Evolutionary conservation across 2,888 invertebrate species (phyloP), one percentile per base, ranked within the genome.

Genomic region (Endotricha flammealis): DNA sequence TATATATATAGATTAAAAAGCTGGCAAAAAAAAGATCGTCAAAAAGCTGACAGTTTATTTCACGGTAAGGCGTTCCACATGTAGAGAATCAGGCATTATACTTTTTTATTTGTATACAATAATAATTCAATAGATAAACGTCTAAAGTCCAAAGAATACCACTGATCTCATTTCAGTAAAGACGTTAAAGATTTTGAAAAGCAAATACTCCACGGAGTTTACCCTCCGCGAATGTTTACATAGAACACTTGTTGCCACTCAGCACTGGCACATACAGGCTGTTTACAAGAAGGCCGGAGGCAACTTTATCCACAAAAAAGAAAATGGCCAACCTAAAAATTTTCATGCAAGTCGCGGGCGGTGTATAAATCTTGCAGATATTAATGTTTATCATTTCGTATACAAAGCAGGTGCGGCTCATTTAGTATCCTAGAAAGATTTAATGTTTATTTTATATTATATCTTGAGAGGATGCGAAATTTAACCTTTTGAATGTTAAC

Each of bases 251-350:
- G 64, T 64, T 63, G 63, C 61, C 48, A 46, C 46, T 44, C 36
- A 32, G 23, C 10, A 23, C 23, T 22, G 22, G 13, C 14, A 24
- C 13, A 20, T 20, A 20, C 20, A 41, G 33, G 42, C 45, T 39
- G 42, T 64, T 64, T 60, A 64, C 64, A 65, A 56, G 55, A 59
- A 51, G 49, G 52, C 57, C 60, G 51, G 56, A 53, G 57, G 58
- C 53, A 48, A 71, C 53, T 66, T 68, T 58, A 53, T 46, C 47
- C 53, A 44, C 50, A 54, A 58, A 59, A 61, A 60, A 53, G 55
- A 60, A 66, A 61, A 65, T 58, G 55, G 53, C 46, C 45, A 46
- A 50, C 46, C 46, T 51, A 46, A 44, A 6, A 16, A 38, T 13
- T 29, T 30, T 32, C 28, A 38, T 41, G 38, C 38, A 32, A 33